Evolutionary conservation across 2,113 vertebrate genomes (phyloP).

Genomic region (Phoenicopterus ruber): DNA sequence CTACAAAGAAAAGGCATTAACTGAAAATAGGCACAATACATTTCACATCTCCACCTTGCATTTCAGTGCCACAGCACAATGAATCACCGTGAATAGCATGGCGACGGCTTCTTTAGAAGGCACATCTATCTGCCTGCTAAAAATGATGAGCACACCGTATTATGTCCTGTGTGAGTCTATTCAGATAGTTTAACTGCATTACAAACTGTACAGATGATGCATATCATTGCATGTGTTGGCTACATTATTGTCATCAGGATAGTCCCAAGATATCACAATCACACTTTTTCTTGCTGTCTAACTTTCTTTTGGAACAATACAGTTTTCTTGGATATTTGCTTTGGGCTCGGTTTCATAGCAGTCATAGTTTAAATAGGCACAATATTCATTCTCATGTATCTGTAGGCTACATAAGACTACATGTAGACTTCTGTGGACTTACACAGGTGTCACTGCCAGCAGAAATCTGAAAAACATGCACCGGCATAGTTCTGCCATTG

Average conservation of each 20-base stretch:
- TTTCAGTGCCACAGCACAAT: background rate
- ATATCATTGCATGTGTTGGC: background rate
- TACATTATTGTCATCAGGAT: background rate
- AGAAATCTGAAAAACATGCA: background rate
- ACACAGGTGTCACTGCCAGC: background rate
- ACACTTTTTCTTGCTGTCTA: background rate
- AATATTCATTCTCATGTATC: background rate
- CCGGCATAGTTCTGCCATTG: background rate
- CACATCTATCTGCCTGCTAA: background rate
- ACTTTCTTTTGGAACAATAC: background rate
- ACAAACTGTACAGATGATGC: background rate
- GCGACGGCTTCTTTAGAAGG: background rate
- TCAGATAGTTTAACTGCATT: background rate
- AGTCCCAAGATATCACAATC: background rate
- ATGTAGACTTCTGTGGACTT: background rate
- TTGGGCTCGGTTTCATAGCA: background rate
- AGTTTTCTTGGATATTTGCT: background rate
- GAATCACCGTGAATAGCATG: background rate
- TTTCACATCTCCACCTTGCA: background rate
- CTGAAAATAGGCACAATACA: background rate
- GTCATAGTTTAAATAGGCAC: background rate
- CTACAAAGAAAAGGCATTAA: background rate
- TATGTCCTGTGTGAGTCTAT: background rate
- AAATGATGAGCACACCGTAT: background rate
- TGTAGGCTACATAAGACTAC: background rate